Evolutionary conservation across 2,888 invertebrate genomes (phyloP).

Genomic region (Nycteola revayana): DNA sequence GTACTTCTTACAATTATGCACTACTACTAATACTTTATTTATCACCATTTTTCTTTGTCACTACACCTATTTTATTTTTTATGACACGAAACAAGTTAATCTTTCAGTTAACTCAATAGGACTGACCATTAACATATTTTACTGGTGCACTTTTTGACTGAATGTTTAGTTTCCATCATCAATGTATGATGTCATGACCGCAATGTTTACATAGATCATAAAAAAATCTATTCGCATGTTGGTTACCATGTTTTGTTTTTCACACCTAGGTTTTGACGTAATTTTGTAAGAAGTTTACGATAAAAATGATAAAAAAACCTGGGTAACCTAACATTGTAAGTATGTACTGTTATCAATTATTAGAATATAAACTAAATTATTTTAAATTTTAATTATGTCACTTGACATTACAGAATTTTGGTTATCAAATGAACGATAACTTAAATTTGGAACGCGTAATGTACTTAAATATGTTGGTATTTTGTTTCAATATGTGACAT

Average conservation of each 20-base stretch:
- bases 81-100: conserved; percentile 25
- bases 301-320: no score
- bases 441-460: no score
- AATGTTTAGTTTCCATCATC: conserved; percentile 43
- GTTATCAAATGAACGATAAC: no score
- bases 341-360: no score
- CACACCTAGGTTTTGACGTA: conserved; percentile 11
- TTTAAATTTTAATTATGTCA: no score
- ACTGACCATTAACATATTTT: conserved; percentile 31
- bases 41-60: conserved; percentile 38
- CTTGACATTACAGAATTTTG: no score
- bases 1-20: conserved; percentile 38
- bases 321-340: no score
- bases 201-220: conserved; percentile 33
- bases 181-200: conserved; percentile 50
- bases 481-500: no score
- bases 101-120: conserved; percentile 20
- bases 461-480: no score
- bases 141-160: conserved; percentile 23
- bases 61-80: conserved; percentile 4
- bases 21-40: conserved; percentile 42
- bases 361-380: no score
- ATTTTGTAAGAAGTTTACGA: no score
- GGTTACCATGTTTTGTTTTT: conserved; percentile 22
- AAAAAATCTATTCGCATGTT: conserved; percentile 36